Evolutionary conservation across 92 coral and sea anemone genomes (phyloP), one percentile per base, ranked within the genome.

Genomic region (Ricordea florida): DNA sequence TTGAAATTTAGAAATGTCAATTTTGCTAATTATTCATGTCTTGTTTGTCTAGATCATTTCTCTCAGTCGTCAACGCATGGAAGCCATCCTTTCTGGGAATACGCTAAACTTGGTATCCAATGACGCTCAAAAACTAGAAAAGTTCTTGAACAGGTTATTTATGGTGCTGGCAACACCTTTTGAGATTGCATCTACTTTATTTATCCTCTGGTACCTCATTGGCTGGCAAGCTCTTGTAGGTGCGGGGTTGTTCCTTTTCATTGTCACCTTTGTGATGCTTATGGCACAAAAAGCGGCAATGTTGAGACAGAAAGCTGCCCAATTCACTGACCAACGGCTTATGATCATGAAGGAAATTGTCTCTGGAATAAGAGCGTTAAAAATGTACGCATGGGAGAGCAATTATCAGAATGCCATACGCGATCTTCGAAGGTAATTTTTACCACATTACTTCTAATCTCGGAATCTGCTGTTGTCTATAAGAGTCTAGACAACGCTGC

Each of bases 41-140:
- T n/a, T n/a, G n/a, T n/a, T n/a, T n/a, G n/a, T n/a, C n/a, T 16
- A 62, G 69, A n/a, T 62, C 15, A 34, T 62, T n/a, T 21, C 69
- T 6, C 52, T 62, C 9, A 28, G 16, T 42, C 69, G 69, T 33
- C 37, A 22, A 4, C 25, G 66, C 2, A 17, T 59, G 31, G 66
- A 59, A 10, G 26, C 66, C 10, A 59, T n/a, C 3, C 10, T 43
- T 14, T 62, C 69, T 42, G 21, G 52, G 28, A 62, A 62, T 38
- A 62, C 28, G 3, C n/a, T 62, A 41, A 62, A 62, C 36, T 25
- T 62, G 36, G 69, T 62, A 13, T 62, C 69, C 3, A 62, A 62
- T 22, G 69, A 62, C 30, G 69, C 69, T 40, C 69, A 62, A 28
- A 62, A 62, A 62, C 28, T 62, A 13, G 69, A 62, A 29, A 62